phyloP scores from a whole-genome alignment of 1,140 invertebrate species.

The Procambarus virginalis region DNA sequence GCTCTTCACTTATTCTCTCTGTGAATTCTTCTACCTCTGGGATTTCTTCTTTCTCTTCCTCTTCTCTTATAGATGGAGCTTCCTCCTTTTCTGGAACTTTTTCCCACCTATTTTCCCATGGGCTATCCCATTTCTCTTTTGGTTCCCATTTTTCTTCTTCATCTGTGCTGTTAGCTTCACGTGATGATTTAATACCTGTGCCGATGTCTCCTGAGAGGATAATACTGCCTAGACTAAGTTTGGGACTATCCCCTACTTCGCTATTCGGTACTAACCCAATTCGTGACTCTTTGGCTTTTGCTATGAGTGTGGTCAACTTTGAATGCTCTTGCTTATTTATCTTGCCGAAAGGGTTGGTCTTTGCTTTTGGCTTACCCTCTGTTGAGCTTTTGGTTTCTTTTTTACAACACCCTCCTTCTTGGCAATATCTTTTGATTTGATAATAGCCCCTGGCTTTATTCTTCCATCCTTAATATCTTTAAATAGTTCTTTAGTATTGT shows the following conservation, averaged over 20 bases:
- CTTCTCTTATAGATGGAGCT: slow-evolving; percentile 72
- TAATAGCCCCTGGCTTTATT: slow-evolving; percentile 69
- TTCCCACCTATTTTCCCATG: slow-evolving; percentile 68
- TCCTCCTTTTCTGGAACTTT: slow-evolving; percentile 65
- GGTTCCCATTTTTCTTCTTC: slow-evolving; percentile 69
- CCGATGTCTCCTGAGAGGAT: slow-evolving; percentile 68
- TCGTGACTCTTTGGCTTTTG: slow-evolving; percentile 70
- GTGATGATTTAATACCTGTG: slow-evolving; percentile 66
- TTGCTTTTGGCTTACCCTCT: slow-evolving; percentile 66
- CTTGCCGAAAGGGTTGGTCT: slow-evolving; percentile 68
- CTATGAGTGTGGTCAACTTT: slow-evolving; percentile 67
- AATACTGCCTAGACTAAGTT: slow-evolving; percentile 69
- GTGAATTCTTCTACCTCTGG: slow-evolving; percentile 62
- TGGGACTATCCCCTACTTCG: slow-evolving; percentile 69
- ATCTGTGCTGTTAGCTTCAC: slow-evolving; percentile 61
- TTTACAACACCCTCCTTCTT: slow-evolving; percentile 69
- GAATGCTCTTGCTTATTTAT: slow-evolving; percentile 69
- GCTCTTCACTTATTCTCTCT: slow-evolving; percentile 60
- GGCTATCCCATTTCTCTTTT: slow-evolving; percentile 69
- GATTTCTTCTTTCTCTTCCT: slow-evolving; percentile 73
- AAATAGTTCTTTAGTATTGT: slow-evolving; percentile 67
- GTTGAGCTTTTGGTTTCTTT: slow-evolving; percentile 68
- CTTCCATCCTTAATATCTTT: slow-evolving; percentile 70
- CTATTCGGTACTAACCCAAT: slow-evolving; percentile 67
- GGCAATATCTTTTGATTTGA: slow-evolving; percentile 69